Base-by-base conservation (phyloP, 2,113 vertebrate genomes). In the Acanthisitta chloris region DNA sequence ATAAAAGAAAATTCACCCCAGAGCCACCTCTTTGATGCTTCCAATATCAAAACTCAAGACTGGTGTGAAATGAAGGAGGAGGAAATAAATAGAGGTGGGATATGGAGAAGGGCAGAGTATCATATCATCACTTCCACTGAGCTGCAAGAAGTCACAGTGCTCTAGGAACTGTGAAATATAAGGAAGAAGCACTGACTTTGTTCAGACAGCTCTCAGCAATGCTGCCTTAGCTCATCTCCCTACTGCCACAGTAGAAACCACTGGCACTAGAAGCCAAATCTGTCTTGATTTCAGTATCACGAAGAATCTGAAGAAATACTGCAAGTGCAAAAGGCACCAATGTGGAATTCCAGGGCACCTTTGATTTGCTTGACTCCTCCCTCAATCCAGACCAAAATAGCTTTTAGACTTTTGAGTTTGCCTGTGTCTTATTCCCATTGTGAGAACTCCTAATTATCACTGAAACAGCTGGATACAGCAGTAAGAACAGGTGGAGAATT, bases 401-500 rank as follows among this genome's bases (percentile, higher is more conserved):
- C 36, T 43, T 83, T 97, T 61, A 89, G 38, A 69, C 34, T 92
- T 45, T 38, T 66, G 3, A 73, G n/a, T 78, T 49, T 52, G 29
- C 31, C 31, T 86, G 9, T 62, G 38, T 90, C 55, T 84, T 80
- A 72, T 48, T 91, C 73, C 40, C 81, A 67, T 17, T 55, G 7
- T 89, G 66, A 93, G 78, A 92, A 95, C 95, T 91, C 88, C 78
- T 54, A 95, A 90, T 92, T 86, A 92, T 67, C 54, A 94, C 64
- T 95, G 43, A 84, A 97, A 92, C 51, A 93, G 54, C 85, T 97
- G 95, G 57, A 94, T 85, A 48, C 18, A 55, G 57, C 38, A 91
- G 82, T 94, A 76, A 79, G 86, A 97, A 88, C 87, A 97, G 83
- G 91, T 81, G 57, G 65, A 64, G 76, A 91, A 94, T 93, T 81